These are phyloP conservation scores for Leucophenga varia DNA, from an alignment of 1,140 invertebrate species.

Conservation along the genomic window DNA sequence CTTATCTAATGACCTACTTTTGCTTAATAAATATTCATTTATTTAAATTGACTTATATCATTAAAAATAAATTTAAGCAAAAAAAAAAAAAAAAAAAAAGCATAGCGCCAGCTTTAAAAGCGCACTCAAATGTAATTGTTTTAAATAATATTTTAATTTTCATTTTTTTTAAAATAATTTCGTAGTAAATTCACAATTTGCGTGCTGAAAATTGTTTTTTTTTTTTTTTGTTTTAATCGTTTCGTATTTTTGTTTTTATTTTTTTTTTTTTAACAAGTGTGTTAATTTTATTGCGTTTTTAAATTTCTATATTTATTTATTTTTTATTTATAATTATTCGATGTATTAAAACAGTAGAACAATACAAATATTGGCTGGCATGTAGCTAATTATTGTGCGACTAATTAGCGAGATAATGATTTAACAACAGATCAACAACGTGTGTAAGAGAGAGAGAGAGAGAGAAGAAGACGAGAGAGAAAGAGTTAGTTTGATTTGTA, in stretches of 20 bases:
- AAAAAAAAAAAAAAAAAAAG: background rate
- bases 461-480: too few relatives aligned
- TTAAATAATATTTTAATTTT: too few relatives aligned
- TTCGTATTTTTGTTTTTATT: too few relatives aligned
- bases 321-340: slow-evolving; percentile 23
- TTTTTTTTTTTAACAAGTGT: too few relatives aligned
- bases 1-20: slow-evolving; percentile 28
- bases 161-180: too few relatives aligned
- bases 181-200: too few relatives aligned
- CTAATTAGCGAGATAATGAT: slow-evolving; percentile 39
- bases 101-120: slow-evolving; percentile 25
- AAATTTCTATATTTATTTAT: too few relatives aligned
- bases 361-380: slow-evolving; percentile 34
- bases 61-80: slow-evolving; percentile 16
- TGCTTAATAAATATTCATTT: slow-evolving; percentile 4
- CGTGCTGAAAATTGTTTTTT: slow-evolving; percentile 21
- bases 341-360: slow-evolving; percentile 19
- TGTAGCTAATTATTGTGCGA: slow-evolving; percentile 29
- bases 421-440: slow-evolving; percentile 16
- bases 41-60: background rate
- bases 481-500: too few relatives aligned
- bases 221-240: too few relatives aligned
- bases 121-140: too few relatives aligned
- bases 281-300: too few relatives aligned
- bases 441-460: background rate